Percentiles rank a stretch among this genome's conserved stretches.
Evolutionary conservation across 2,888 invertebrate species (phyloP).

Genomic region (Himalopsyche tibetana): DNA sequence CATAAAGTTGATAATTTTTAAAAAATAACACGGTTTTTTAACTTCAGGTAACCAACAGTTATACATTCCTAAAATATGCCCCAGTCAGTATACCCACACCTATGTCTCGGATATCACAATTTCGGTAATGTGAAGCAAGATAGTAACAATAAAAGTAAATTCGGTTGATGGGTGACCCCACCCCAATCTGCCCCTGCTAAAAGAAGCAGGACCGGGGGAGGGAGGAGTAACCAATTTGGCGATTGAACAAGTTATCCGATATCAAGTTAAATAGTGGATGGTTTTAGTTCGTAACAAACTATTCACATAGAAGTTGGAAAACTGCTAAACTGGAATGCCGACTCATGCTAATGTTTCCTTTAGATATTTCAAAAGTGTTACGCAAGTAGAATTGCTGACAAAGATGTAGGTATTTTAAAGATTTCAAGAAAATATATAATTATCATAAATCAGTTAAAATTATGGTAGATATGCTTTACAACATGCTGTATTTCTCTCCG

Average conservation of each 20-base stretch:
- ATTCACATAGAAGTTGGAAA: conserved; percentile 51
- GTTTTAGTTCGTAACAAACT: conserved; percentile 58
- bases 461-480: too few species aligned
- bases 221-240: conserved; percentile 63
- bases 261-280: conserved; percentile 64
- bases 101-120: conserved; percentile 63
- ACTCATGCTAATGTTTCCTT: conserved; percentile 39
- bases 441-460: too few species aligned
- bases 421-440: neutral
- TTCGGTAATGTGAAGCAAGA: conserved; percentile 65
- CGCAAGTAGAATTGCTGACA: neutral
- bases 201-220: conserved; percentile 25
- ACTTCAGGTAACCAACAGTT: neutral
- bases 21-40: too few species aligned
- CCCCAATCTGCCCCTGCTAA: conserved; percentile 37
- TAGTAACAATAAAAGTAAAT: conserved; percentile 65
- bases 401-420: neutral
- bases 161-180: conserved; percentile 62
- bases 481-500: too few species aligned
- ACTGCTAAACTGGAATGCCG: conserved; percentile 60
- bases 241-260: conserved; percentile 65
- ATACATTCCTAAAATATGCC: neutral
- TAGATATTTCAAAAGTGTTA: conserved; percentile 32
- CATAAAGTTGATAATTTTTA: too few species aligned
- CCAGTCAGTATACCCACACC: conserved; percentile 59